A percentile compares a stretch with the other conserved stretches of the same genome.
phyloP scores from a whole-genome alignment of 2,797 vertebrate genomes.

The Apodemus agrarius region DNA sequence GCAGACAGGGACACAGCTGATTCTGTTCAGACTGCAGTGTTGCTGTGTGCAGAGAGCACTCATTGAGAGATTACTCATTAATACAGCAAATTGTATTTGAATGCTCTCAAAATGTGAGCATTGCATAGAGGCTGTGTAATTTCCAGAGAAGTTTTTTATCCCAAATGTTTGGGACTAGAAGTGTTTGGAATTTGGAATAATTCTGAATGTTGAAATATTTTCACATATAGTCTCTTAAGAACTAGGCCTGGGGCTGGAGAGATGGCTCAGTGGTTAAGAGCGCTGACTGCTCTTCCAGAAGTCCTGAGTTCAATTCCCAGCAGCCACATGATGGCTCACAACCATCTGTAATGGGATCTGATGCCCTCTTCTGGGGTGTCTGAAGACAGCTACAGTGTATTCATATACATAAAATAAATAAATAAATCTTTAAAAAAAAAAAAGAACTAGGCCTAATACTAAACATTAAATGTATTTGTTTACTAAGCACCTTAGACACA shows the following conservation, averaged over 20 bases:
- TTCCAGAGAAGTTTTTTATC: neutral
- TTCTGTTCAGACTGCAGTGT: neutral
- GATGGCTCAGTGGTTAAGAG: no score
- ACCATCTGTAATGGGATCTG: no score
- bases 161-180: neutral
- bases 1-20: neutral
- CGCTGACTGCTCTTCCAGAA: no score
- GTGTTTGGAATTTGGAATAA: neutral
- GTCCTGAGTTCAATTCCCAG: no score
- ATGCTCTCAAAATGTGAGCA: neutral
- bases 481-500: neutral
- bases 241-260: no score
- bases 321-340: no score
- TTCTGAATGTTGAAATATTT: neutral
- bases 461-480: neutral
- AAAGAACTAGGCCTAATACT: neutral
- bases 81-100: constrained; percentile 5
- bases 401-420: no score
- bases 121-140: neutral
- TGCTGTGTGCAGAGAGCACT: neutral
- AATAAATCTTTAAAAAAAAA: neutral
- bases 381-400: no score
- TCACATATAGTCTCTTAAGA: neutral
- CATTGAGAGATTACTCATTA: neutral
- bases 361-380: no score